Conservation (phyloP, 1,140 invertebrate species). For the Lerema accius region DNA sequence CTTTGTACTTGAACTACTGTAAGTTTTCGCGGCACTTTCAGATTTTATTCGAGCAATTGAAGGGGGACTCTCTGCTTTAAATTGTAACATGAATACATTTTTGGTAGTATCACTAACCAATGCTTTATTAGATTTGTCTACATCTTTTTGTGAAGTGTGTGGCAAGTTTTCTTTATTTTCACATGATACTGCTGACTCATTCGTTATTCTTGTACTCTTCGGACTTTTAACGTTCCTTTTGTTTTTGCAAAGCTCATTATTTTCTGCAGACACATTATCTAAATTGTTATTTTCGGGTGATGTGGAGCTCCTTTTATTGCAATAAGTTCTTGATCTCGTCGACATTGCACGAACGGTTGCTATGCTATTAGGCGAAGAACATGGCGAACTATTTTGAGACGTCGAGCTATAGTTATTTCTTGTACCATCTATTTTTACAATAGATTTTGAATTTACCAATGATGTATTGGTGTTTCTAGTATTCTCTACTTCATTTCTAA, state of each 20-base stretch:
- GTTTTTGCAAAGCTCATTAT: constrained; percentile 36
- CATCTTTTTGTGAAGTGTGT: constrained; percentile 46
- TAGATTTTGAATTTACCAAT: constrained; percentile 26
- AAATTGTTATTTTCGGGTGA: constrained; percentile 44
- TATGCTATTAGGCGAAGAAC: constrained; percentile 65
- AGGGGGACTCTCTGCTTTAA: constrained; percentile 37
- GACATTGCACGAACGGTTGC: constrained; percentile 51
- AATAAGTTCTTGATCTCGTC: constrained; percentile 34
- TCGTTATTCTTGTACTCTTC: constrained; percentile 42
- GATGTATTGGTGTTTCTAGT: constrained; percentile 4
- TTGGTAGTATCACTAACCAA: constrained; percentile 47
- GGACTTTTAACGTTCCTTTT: constrained; percentile 45
- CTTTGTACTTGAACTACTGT: constrained; percentile 5
- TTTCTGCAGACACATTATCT: constrained; percentile 33
- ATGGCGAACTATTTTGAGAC: constrained; percentile 65
- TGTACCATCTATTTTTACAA: constrained; percentile 34
- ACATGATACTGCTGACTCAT: constrained; percentile 27
- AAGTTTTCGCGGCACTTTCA: not conserved
- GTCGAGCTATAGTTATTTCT: constrained; percentile 45
- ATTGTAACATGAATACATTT: constrained; percentile 48
- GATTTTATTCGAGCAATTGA: constrained; percentile 3
- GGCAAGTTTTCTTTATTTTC: constrained; percentile 67
- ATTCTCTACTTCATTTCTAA: constrained; percentile 61
- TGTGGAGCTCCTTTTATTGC: constrained; percentile 36
- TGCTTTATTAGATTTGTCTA: constrained; percentile 34